Evolutionary conservation across 2,113 vertebrate species (phyloP).

Genomic region (Telmatochromis sp.): DNA sequence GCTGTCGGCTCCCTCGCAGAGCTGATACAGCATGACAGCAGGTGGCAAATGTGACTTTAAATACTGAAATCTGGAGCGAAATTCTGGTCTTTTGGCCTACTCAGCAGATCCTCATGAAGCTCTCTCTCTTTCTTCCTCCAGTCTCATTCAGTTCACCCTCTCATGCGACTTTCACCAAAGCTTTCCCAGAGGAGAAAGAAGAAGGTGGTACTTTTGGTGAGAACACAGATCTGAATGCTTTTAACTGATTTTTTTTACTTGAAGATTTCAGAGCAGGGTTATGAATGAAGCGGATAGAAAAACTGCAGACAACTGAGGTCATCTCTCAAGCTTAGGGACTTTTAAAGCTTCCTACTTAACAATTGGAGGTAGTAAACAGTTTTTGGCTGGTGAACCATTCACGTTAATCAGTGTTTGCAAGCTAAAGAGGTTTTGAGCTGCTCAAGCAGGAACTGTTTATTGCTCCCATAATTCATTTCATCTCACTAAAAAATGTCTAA

Average conservation of each 20-base stretch:
- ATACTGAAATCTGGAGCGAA: neutral
- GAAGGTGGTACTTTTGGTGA: slow-evolving; percentile 63
- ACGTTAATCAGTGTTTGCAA: neutral
- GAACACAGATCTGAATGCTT: neutral
- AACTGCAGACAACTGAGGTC: neutral
- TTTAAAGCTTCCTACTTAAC: neutral
- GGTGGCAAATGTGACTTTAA: neutral
- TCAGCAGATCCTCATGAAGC: neutral
- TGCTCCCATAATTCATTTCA: neutral
- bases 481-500: neutral
- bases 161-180: slow-evolving; percentile 71
- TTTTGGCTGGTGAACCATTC: neutral
- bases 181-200: slow-evolving; percentile 70
- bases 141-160: slow-evolving; percentile 70
- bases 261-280: neutral
- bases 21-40: neutral
- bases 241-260: neutral
- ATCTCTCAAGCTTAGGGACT: neutral
- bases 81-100: neutral
- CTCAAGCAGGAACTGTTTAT: neutral
- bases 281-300: neutral
- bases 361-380: neutral
- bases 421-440: neutral
- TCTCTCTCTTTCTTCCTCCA: neutral
- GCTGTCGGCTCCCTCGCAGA: neutral